Evolutionary conservation across 1,140 invertebrate species (phyloP).

Genomic region (Drosophila erecta): DNA sequence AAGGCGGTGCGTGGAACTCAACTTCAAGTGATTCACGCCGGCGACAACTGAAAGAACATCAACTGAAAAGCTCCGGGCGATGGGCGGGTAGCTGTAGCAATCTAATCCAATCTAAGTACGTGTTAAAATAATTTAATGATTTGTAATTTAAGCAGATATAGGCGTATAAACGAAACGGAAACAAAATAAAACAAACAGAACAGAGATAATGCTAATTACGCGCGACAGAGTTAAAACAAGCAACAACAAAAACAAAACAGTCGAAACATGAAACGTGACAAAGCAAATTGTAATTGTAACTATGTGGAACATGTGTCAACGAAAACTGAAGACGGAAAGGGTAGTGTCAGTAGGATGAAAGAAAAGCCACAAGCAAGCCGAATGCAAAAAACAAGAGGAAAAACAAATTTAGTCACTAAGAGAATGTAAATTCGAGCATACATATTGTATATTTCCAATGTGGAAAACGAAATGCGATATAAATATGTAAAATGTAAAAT

Average conservation of each 20-base stretch:
- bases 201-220: constrained; percentile 26
- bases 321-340: constrained; percentile 23
- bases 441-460: constrained; percentile 71
- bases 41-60: constrained; percentile 45
- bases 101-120: constrained; percentile 82
- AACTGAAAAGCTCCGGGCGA: constrained; percentile 66
- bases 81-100: constrained; percentile 82
- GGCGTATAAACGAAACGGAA: constrained; percentile 66
- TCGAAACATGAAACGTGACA: constrained; percentile 60
- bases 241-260: constrained; percentile 41
- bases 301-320: constrained; percentile 55
- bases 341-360: constrained; percentile 29
- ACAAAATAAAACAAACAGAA: constrained; percentile 51
- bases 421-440: constrained; percentile 76
- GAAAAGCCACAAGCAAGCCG: constrained; percentile 45
- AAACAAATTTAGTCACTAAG: constrained; percentile 76
- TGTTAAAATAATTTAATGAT: constrained; percentile 83
- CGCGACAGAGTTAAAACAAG: constrained; percentile 16
- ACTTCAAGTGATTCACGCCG: constrained; percentile 67
- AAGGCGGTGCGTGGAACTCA: constrained; percentile 62
- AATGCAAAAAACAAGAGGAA: constrained; percentile 63
- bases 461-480: constrained; percentile 67
- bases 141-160: constrained; percentile 76
- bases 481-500: constrained; percentile 82
- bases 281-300: constrained; percentile 68